Conservation (phyloP, 2,888 invertebrate species). For the Philaethria dido region DNA sequence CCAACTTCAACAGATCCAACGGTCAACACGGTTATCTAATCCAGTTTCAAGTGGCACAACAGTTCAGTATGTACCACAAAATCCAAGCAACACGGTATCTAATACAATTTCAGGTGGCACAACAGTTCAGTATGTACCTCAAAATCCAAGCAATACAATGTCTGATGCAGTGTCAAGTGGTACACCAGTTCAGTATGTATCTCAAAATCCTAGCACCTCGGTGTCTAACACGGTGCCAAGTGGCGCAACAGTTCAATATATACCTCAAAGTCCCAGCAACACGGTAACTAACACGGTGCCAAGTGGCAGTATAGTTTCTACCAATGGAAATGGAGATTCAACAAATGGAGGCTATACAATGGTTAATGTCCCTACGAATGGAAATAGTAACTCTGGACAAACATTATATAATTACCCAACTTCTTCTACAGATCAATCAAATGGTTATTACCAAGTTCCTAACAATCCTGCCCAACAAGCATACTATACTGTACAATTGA, state of each 20-base stretch:
- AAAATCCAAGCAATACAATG: too few species aligned
- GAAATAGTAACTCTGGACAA: constrained; percentile 15
- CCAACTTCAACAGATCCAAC: not conserved
- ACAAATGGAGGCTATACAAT: constrained; percentile 24
- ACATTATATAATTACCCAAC: constrained; percentile 1
- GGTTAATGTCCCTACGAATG: constrained; percentile 27
- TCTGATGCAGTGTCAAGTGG: too few species aligned
- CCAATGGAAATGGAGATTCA: constrained; percentile 23
- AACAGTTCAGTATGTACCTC: too few species aligned
- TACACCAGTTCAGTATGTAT: too few species aligned
- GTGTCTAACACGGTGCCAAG: too few species aligned
- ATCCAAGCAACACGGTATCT: constrained; percentile 10
- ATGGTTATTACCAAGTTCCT: constrained; percentile 9
- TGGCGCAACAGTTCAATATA: constrained; percentile 3
- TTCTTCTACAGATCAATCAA: not conserved
- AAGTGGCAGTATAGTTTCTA: constrained; percentile 23
- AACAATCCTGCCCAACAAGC: constrained; percentile 9
- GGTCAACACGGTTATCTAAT: not conserved
- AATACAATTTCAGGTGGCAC: constrained; percentile 22
- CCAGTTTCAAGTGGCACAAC: not conserved
- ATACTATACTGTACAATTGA: constrained; percentile 36
- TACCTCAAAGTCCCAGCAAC: constrained; percentile 14
- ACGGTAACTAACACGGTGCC: constrained; percentile 15
- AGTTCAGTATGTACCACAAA: constrained; percentile 14
- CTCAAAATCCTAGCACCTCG: too few species aligned